Base-by-base conservation (phyloP, 2,797 vertebrate species). In the Carduelis carduelis region DNA sequence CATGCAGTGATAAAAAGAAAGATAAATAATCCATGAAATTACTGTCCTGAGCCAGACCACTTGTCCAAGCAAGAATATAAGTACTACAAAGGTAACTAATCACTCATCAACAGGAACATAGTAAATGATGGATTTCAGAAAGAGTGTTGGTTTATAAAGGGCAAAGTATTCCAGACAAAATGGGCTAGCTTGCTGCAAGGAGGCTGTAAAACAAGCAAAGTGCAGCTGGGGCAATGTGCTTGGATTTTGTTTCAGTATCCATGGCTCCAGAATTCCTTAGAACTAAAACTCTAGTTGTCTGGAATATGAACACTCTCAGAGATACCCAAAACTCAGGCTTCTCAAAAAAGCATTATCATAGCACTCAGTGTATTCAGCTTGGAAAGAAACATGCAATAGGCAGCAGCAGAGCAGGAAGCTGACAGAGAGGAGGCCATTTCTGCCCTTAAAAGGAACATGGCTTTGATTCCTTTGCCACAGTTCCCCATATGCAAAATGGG, bases 331-430 rank as follows among this genome's bases (percentile, higher is more conserved):
- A 85, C 32, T 28, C 55, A 34, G 3, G 9, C 15, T 70, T 65
- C 61, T 84, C 39, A 66, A 60, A 68, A 85, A 60, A 24, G 12
- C 24, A 7, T 46, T 44, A 34, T 8, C 12, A 35, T 4, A 66
- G 30, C 9, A 63, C 0, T 1, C 21, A 32, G 18, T 0, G 0
- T 12, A 39, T 52, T 39, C 19, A 87, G 10, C 18, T 43, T 39
- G 15, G 39, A 66, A 84, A 78, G 9, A 8, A 22, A 34, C 5
- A 30, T 2, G 8, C 20, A 65, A 12, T 5, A 85, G 22, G 14
- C 41, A 93, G 44, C 26, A 79, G 43, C 41, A 89, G 50, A 53
- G 35, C 3, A 68, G n/a, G 61, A 69, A 66, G n/a, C 9, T 85
- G 44, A 32, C 44, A 22, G 34, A 32, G 28, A 46, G 4, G 4